phyloP scores from a whole-genome alignment of 2,113 vertebrate genomes.

The Pampusana beccarii region DNA sequence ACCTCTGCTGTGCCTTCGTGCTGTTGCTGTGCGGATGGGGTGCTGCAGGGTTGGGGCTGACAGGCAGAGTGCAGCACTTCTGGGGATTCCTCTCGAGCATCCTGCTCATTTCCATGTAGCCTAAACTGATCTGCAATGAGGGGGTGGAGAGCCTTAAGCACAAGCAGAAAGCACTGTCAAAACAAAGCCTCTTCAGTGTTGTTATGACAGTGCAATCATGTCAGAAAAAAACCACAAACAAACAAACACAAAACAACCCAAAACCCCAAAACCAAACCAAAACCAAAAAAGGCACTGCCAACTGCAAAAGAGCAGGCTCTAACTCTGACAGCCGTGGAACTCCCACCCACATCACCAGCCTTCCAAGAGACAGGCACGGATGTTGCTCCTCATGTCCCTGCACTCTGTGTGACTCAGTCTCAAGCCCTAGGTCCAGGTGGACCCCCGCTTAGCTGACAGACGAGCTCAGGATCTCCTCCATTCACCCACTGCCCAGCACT shows the following conservation, averaged over 20 bases:
- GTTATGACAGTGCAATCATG: not conserved
- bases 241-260: too few species aligned
- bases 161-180: slow-evolving; percentile 40
- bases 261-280: too few species aligned
- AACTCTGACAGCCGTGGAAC: not conserved
- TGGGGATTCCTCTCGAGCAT: not conserved
- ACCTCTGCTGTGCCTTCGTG: not conserved
- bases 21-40: not conserved
- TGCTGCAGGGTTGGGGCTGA: not conserved
- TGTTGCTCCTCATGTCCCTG: not conserved
- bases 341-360: not conserved
- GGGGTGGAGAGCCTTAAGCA: slow-evolving; percentile 37
- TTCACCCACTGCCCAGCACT: rapidly evolving
- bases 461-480: not conserved
- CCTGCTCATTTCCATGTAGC: not conserved
- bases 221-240: not conserved
- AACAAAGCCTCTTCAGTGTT: slow-evolving; percentile 14
- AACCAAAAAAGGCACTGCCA: not conserved
- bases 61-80: not conserved
- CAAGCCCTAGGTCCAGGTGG: not conserved
- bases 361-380: rapidly evolving
- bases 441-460: too few species aligned
- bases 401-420: rapidly evolving
- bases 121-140: slow-evolving; percentile 40
- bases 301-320: slow-evolving; percentile 45